Percentiles rank a stretch among this genome's conserved stretches.
These are phyloP conservation scores for Tauraco hartlaubi DNA, from an alignment of 2,797 vertebrate genomes.

Conservation along the genomic window DNA sequence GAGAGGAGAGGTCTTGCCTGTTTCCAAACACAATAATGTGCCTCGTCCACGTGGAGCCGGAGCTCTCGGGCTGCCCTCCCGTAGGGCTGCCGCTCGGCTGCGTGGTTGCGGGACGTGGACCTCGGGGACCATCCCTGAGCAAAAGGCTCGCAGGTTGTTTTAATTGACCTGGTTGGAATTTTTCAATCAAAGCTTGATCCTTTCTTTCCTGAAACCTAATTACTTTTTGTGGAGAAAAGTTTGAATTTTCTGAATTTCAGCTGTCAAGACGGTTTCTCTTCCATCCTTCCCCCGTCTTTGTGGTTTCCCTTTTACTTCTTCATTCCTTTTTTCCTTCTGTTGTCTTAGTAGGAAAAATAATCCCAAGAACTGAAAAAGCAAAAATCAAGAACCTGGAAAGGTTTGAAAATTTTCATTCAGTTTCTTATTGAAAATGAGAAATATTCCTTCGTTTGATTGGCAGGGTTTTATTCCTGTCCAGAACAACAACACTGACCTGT, in stretches of 20 bases:
- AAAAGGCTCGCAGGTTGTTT: background rate
- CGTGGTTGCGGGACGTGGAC: background rate
- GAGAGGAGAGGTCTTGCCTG: background rate
- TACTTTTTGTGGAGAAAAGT: background rate
- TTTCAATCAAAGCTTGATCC: background rate
- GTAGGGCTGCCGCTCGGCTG: background rate
- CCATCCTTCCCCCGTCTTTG: background rate
- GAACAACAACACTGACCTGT: accelerated
- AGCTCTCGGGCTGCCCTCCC: background rate
- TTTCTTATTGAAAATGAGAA: background rate
- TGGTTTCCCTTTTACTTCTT: background rate
- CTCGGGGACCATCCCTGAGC: background rate
- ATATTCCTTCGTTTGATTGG: background rate
- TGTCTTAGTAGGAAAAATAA: background rate
- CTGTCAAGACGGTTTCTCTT: background rate
- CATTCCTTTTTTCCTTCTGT: background rate
- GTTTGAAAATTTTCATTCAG: background rate
- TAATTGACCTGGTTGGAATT: background rate
- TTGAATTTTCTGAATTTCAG: background rate
- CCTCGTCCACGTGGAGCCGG: background rate
- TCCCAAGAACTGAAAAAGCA: background rate
- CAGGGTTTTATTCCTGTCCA: background rate
- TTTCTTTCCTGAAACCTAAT: background rate
- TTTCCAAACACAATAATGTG: background rate
- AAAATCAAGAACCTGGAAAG: background rate